Evolutionary conservation across 2,797 vertebrate genomes (phyloP).

Genomic region (Fundulus diaphanus): DNA sequence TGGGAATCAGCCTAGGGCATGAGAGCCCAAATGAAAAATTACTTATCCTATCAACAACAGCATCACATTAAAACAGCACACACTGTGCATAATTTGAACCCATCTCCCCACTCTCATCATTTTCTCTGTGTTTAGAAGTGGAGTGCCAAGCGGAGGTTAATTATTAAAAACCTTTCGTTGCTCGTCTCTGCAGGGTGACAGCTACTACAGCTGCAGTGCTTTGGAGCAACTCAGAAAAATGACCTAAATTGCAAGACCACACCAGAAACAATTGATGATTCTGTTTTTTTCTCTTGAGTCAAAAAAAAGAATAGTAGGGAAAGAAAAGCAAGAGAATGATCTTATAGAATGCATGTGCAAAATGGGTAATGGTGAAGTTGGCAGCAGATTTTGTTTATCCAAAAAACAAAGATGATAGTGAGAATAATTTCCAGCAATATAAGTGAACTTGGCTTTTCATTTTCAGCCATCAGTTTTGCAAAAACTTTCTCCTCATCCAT

Average conservation of each 20-base stretch:
- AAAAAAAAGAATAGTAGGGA: neutral
- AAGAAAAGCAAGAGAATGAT: neutral
- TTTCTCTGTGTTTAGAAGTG: constrained; percentile 28
- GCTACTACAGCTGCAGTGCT: constrained; percentile 9
- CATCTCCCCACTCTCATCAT: constrained; percentile 10
- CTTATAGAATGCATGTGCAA: neutral
- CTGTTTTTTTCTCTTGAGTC: constrained; percentile 14
- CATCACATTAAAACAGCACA: constrained; percentile 7
- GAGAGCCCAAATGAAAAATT: neutral
- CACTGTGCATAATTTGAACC: constrained; percentile 13
- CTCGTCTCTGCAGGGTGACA: constrained; percentile 18
- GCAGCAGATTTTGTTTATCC: neutral
- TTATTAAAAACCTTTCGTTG: constrained; percentile 53
- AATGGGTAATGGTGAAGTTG: neutral
- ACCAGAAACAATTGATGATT: constrained; percentile 11
- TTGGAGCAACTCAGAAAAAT: constrained; percentile 33
- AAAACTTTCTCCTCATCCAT: neutral
- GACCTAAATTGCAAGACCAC: constrained; percentile 44
- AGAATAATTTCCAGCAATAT: neutral
- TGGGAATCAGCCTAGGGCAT: neutral
- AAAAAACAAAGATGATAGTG: neutral
- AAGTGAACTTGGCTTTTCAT: neutral
- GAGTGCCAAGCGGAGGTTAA: constrained; percentile 44
- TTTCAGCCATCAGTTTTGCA: neutral
- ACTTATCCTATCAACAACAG: neutral